A percentile compares a stretch with the other conserved stretches of the same genome.
Evolutionary conservation across 2,888 invertebrate species (phyloP).

Genomic region (Eupithecia abbreviata): DNA sequence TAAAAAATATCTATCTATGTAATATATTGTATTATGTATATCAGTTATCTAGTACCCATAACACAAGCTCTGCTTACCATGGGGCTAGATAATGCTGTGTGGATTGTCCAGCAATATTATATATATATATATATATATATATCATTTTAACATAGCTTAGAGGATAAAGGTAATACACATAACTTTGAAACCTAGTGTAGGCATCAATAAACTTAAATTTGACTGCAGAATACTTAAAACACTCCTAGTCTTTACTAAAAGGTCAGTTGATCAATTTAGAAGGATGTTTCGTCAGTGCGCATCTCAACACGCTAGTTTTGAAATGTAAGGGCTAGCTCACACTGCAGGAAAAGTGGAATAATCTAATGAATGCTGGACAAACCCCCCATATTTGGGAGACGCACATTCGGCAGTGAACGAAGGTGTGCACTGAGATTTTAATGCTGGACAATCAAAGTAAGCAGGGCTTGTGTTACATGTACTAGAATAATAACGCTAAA

Average conservation of each 20-base stretch:
- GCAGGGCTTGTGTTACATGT: too few species aligned
- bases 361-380: background rate
- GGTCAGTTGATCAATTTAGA: constrained; percentile 72
- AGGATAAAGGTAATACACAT: background rate
- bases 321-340: constrained; percentile 11
- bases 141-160: background rate
- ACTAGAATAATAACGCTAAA: too few species aligned
- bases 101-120: too few species aligned
- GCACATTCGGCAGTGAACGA: too few species aligned
- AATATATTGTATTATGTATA: too few species aligned
- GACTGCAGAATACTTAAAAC: constrained; percentile 38
- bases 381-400: background rate
- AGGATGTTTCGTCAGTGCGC: constrained; percentile 58
- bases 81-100: too few species aligned
- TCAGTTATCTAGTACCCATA: too few species aligned
- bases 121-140: too few species aligned
- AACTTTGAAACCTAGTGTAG: background rate
- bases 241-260: constrained; percentile 53
- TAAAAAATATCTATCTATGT: too few species aligned
- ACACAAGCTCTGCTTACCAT: too few species aligned
- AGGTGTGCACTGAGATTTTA: too few species aligned
- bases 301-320: constrained; percentile 42
- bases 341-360: background rate
- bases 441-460: too few species aligned
- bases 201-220: constrained; percentile 35